Evolutionary conservation across 2,888 invertebrate species (phyloP).

Genomic region (Dolomedes plantarius): DNA sequence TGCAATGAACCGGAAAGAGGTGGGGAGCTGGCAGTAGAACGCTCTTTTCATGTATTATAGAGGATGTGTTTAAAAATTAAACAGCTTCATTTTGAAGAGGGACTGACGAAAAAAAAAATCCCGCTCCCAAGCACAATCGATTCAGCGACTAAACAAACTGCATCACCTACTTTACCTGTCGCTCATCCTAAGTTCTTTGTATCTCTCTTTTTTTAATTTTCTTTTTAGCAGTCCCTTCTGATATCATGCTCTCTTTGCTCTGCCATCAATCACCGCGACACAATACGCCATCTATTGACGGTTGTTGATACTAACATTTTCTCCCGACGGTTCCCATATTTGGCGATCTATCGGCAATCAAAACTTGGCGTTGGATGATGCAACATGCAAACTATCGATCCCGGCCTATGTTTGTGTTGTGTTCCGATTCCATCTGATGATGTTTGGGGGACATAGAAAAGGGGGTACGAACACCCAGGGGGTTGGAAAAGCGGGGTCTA

Average conservation of each 20-base stretch:
- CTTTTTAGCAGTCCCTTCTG: not conserved
- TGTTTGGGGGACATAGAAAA: not conserved
- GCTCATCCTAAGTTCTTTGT: slow-evolving; percentile 16
- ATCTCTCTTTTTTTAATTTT: not conserved
- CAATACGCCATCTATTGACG: slow-evolving; percentile 29
- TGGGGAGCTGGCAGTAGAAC: not conserved
- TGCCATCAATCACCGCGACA: slow-evolving; percentile 47
- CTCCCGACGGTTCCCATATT: not conserved
- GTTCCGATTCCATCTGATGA: slow-evolving; percentile 49
- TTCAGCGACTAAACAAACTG: slow-evolving; percentile 41
- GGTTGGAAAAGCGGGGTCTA: not conserved
- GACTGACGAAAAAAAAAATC: not conserved
- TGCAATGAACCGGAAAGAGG: too few species aligned
- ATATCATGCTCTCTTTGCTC: slow-evolving; percentile 27
- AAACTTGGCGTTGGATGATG: slow-evolving; percentile 43
- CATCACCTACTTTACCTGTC: slow-evolving; percentile 40
- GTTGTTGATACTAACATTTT: not conserved
- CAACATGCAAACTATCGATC: slow-evolving; percentile 55
- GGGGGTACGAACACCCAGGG: not conserved
- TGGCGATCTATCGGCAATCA: slow-evolving; percentile 15
- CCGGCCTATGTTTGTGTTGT: slow-evolving; percentile 59
- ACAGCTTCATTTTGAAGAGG: slow-evolving; percentile 26
- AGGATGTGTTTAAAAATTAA: slow-evolving; percentile 55
- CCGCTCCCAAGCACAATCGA: slow-evolving; percentile 30
- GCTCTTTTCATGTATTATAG: not conserved